A percentile compares a stretch with the other conserved stretches of the same genome.
These are phyloP conservation scores for Tragelaphus scriptus DNA, from an alignment of 2,113 vertebrate species.

Conservation along the genomic window DNA sequence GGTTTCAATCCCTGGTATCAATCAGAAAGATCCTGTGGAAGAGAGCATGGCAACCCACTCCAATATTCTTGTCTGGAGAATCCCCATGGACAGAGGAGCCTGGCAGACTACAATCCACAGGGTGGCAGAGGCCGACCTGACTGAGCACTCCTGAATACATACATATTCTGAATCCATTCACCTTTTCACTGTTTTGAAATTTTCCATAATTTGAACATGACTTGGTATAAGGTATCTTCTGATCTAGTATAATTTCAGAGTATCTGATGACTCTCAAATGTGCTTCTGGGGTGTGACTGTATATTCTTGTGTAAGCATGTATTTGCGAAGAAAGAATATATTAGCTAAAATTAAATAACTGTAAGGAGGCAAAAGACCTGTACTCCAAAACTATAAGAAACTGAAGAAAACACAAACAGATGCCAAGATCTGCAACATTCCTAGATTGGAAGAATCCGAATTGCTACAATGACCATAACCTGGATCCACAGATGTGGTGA, in stretches of 20 bases:
- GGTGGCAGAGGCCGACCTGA: fast-evolving
- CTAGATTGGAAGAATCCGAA: background rate
- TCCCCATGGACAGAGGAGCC: background rate
- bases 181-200: background rate
- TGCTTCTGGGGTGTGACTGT: background rate
- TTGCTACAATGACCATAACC: too few species aligned
- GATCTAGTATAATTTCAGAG: background rate
- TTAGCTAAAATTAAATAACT: background rate
- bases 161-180: background rate
- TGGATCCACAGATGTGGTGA: background rate
- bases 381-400: background rate
- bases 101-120: background rate
- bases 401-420: background rate
- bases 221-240: background rate
- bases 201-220: background rate
- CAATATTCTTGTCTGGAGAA: background rate
- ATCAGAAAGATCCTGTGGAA: background rate
- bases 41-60: background rate
- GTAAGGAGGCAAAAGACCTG: background rate
- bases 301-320: background rate
- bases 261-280: background rate
- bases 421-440: background rate
- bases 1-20: background rate
- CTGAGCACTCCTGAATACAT: background rate
- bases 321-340: background rate